Base-by-base conservation (phyloP, 2,113 vertebrate genomes). In the Phycodurus eques region DNA sequence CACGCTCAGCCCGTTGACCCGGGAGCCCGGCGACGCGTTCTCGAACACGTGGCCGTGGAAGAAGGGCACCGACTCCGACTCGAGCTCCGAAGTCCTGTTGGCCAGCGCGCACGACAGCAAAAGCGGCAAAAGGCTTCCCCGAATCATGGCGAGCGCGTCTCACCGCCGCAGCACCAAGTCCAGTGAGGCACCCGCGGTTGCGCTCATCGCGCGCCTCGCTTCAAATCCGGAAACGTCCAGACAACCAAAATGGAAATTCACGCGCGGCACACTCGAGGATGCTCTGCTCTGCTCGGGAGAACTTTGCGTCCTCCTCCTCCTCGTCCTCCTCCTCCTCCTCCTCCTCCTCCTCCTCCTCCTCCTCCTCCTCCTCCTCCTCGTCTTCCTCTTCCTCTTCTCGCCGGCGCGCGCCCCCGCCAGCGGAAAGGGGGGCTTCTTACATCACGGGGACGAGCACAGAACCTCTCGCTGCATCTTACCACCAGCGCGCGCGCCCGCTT, bases 31-130 rank as follows among this genome's bases (percentile, higher is more conserved):
- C n/a, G 94, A 91, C 0, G 92, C 92, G 92, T 96, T 96, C 85
- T 96, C 95, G 68, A 90, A 92, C 12, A 96, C 93, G 61, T 94
- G 93, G 12, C 95, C 95, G 44, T 90, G 89, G 79, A 95, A 96
- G 27, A 93, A 91, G 8, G 95, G 94, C 47, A 82, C 82, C 70
- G 80, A 87, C 20, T 90, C 86, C 9, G 94, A 94, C 43, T 80
- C 83, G 68, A 78, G 87, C n/a, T 91, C 87, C 69, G 67, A 65
- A 54, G 92, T 92, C 62, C 87, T 85, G 85, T 88, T 91, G 39
- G 88, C 88, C 19, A 88, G 67, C 17, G 87, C 86, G 70, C 87
- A 88, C 71, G 84, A 83, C 8, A 89, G 68, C 42, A 91, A 84
- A 71, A 87, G 73, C 12, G 85, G 82, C 10, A 93, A 44, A 69